These are phyloP conservation scores for Callyntrura sp. DNA, from an alignment of 2,888 invertebrate genomes.

Conservation along the genomic window DNA sequence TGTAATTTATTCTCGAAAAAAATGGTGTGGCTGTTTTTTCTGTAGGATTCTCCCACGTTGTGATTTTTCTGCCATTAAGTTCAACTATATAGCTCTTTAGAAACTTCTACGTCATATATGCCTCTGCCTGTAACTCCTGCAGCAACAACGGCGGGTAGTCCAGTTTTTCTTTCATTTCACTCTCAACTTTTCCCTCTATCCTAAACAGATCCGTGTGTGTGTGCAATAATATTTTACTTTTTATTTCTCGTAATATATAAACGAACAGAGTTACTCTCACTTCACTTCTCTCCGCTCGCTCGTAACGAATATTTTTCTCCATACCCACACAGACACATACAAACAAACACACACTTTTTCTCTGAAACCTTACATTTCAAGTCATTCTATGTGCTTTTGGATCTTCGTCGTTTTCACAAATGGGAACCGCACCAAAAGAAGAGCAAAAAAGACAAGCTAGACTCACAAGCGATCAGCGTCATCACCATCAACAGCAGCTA, in stretches of 20 bases:
- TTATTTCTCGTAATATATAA: slow-evolving; percentile 34
- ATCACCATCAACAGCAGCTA: neutral
- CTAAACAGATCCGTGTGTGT: slow-evolving; percentile 30
- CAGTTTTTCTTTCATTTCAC: slow-evolving; percentile 33
- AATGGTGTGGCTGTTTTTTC: slow-evolving; percentile 14
- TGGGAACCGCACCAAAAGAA: slow-evolving; percentile 19
- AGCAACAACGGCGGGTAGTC: neutral
- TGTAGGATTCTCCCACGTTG: slow-evolving; percentile 39
- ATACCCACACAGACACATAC: too few species aligned
- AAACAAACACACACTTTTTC: too few species aligned
- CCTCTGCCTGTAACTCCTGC: slow-evolving; percentile 11
- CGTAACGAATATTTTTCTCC: slow-evolving; percentile 16
- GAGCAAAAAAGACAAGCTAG: slow-evolving; percentile 13
- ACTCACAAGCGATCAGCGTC: slow-evolving; percentile 27
- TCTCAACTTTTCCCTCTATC: neutral
- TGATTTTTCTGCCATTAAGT: slow-evolving; percentile 35
- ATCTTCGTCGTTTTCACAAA: slow-evolving; percentile 44
- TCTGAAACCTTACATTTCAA: slow-evolving; percentile 51
- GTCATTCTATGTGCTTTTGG: slow-evolving; percentile 53
- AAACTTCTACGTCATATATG: neutral
- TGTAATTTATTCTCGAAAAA: slow-evolving; percentile 19
- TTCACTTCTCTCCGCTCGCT: slow-evolving; percentile 39
- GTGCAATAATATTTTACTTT: slow-evolving; percentile 40
- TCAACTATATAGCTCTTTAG: slow-evolving; percentile 25
- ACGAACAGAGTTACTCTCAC: slow-evolving; percentile 30